Evolutionary conservation across 2,888 invertebrate species (phyloP).

Genomic region (Xiphydria camelus): DNA sequence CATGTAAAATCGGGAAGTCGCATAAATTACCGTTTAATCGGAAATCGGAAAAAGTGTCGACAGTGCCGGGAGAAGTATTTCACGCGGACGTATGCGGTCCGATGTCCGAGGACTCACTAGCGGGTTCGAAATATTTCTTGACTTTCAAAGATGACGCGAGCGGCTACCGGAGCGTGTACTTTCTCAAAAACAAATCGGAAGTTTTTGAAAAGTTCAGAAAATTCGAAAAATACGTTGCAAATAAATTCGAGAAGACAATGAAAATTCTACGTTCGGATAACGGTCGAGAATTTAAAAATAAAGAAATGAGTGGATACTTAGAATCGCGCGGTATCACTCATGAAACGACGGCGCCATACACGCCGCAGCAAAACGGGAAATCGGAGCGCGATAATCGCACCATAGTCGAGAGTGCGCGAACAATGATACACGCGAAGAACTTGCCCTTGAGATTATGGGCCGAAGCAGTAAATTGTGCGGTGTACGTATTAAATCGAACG

Average conservation of each 20-base stretch:
- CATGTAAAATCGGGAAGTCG: slow-evolving; percentile 14
- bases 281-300: slow-evolving; percentile 19
- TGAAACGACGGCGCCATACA: slow-evolving; percentile 31
- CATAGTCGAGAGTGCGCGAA: slow-evolving; percentile 30
- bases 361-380: slow-evolving; percentile 38
- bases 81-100: slow-evolving; percentile 20
- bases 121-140: slow-evolving; percentile 14
- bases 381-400: no score
- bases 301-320: slow-evolving; percentile 20
- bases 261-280: slow-evolving; percentile 20
- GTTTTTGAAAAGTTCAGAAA: slow-evolving; percentile 16
- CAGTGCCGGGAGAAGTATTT: slow-evolving; percentile 16
- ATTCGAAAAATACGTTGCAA: slow-evolving; percentile 17
- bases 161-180: slow-evolving; percentile 16
- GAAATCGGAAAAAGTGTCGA: neutral
- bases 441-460: no score
- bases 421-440: slow-evolving; percentile 28
- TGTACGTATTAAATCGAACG: no score
- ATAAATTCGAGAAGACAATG: slow-evolving; percentile 13
- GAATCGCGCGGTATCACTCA: slow-evolving; percentile 28
- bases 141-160: slow-evolving; percentile 24
- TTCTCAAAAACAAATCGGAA: slow-evolving; percentile 18
- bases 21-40: slow-evolving; percentile 15
- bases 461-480: no score
- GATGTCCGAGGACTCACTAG: slow-evolving; percentile 10